A percentile compares a stretch with the other conserved stretches of the same genome.
phyloP scores from a whole-genome alignment of 2,797 vertebrate genomes.

The Ibycter americanus region DNA sequence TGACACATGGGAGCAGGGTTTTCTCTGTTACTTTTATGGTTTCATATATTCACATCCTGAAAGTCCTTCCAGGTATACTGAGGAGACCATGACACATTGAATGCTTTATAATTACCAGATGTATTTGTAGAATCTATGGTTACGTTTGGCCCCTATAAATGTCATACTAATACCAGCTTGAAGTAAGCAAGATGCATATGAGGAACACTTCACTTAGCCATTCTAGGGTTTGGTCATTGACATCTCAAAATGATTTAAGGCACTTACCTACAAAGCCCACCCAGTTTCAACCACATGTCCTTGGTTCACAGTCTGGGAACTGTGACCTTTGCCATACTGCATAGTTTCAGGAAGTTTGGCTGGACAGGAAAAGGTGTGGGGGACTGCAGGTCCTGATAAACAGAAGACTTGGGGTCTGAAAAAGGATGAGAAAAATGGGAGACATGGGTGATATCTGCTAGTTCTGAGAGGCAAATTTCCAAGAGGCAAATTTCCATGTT shows the following conservation, averaged over 20 bases:
- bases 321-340: background rate
- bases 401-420: background rate
- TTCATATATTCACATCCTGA: background rate
- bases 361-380: background rate
- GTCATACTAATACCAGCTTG: background rate
- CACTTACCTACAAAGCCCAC: background rate
- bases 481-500: background rate
- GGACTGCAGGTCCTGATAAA: background rate
- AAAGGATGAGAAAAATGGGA: background rate
- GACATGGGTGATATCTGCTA: background rate
- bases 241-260: background rate
- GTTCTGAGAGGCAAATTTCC: background rate
- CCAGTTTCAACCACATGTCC: background rate
- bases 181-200: background rate
- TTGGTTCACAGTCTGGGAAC: background rate
- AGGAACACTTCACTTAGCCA: background rate
- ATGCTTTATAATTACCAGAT: constrained; percentile 1
- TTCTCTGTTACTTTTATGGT: background rate
- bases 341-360: background rate
- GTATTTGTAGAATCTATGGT: constrained; percentile 10
- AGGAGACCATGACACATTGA: background rate
- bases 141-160: background rate
- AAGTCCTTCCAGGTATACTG: background rate
- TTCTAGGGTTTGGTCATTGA: background rate
- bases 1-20: background rate